Conservation (phyloP, 2,113 vertebrate genomes). For the Aptenodytes patagonicus region DNA sequence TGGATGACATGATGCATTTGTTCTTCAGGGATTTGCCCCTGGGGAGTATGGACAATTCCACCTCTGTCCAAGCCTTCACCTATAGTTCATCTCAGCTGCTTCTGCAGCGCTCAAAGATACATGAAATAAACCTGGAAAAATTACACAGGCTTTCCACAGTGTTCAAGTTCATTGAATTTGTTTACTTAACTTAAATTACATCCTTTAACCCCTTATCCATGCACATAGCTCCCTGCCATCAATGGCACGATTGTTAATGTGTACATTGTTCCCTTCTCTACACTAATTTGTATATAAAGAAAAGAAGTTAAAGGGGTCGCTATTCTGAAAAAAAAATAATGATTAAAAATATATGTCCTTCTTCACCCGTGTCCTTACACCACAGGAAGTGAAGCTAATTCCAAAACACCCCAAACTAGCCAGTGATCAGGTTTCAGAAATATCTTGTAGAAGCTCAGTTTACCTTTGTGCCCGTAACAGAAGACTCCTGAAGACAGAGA, state of each 20-base stretch:
- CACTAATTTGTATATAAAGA: neutral
- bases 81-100: neutral
- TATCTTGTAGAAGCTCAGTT: slow-evolving; percentile 77
- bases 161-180: neutral
- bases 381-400: slow-evolving; percentile 66
- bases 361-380: slow-evolving; percentile 26
- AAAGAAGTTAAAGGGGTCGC: neutral
- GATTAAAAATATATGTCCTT: slow-evolving; percentile 18
- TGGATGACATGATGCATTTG: neutral
- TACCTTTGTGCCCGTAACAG: slow-evolving; percentile 79
- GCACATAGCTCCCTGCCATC: neutral
- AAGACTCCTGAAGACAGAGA: slow-evolving; percentile 72
- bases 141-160: neutral
- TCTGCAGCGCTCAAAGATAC: neutral
- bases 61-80: neutral
- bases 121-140: neutral
- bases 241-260: neutral
- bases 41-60: neutral
- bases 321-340: neutral
- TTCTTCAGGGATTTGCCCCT: neutral
- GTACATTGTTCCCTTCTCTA: neutral
- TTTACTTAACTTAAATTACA: neutral
- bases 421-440: slow-evolving; percentile 78
- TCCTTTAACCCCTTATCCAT: neutral
- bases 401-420: slow-evolving; percentile 76